Base-by-base conservation (phyloP, 2,113 vertebrate species). In the Delphinapterus leucas region DNA sequence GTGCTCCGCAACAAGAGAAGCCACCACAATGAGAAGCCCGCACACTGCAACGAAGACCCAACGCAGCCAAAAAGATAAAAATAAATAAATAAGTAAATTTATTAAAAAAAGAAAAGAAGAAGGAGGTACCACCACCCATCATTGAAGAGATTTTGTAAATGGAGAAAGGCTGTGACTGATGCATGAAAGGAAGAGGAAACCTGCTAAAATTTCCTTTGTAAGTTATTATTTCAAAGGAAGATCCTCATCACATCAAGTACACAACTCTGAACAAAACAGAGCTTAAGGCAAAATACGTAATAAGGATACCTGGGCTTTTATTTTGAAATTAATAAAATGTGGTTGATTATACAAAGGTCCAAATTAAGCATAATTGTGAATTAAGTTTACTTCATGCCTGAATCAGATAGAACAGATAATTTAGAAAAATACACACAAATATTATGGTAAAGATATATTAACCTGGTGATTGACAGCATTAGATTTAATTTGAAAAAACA, bases 271-370 rank as follows among this genome's bases (percentile, higher is more conserved):
- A 73, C 2, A 76, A 31, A 76, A 70, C 33, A 67, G 21, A 95
- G 31, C 33, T 86, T 60, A 94, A 93, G 58, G 11, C 49, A 96
- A 97, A 97, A 82, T 33, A 90, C 21, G 26, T 73, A 81, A 70
- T 41, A 65, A 55, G 38, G 36, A 60, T 71, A 89, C 61, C 20
- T 86, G 31, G 55, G 17, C 5, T 85, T 88, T 85, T 92, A 84
- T 94, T 96, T 70, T 97, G 13, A 92, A 97, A 81, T 68, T 80
- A 49, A 79, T 91, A 92, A 95, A 81, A 92, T 73, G 31, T 58
- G 38, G 38, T 38, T 96, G 26, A 86, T 93, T 88, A 88, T 41
- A 71, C 36, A 81, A 94, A 95, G 31, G 55, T 7, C 36, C 15
- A 81, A 90, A 71, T 77, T 95, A 96, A 92, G 26, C n/a, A 0